Percentiles rank a stretch among this genome's conserved stretches.
phyloP scores from a whole-genome alignment of 2,888 invertebrate species.

The Oscheius sp. region DNA sequence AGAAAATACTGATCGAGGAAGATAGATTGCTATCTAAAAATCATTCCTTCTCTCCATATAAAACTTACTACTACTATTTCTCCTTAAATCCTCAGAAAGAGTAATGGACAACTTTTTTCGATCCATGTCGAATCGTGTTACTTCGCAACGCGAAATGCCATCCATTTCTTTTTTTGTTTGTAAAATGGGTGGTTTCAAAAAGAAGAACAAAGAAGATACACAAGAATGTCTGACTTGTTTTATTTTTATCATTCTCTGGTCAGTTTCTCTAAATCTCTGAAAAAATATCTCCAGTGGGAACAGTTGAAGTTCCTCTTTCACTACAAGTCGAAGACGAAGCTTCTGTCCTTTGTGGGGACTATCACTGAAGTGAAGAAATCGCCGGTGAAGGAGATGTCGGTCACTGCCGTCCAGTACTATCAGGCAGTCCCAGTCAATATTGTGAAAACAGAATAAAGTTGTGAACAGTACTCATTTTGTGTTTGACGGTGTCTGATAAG shows the following conservation, averaged over 20 bases:
- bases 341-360: neutral
- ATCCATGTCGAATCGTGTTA: constrained; percentile 6
- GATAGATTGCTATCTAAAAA: neutral
- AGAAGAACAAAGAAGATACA: too few species aligned
- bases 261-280: neutral
- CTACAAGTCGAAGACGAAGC: neutral
- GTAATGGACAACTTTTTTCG: constrained; percentile 18
- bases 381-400: neutral
- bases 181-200: too few species aligned
- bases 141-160: neutral
- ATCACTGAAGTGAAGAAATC: neutral
- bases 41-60: neutral
- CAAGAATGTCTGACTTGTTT: neutral
- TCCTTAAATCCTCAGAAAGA: constrained; percentile 17
- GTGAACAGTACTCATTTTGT: too few species aligned
- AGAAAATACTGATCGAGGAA: neutral
- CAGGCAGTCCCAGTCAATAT: neutral
- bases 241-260: neutral
- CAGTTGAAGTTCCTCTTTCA: constrained; percentile 9
- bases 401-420: neutral
- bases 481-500: too few species aligned
- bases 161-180: too few species aligned
- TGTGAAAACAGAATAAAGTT: too few species aligned
- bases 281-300: neutral
- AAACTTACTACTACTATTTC: neutral